phyloP scores from a whole-genome alignment of 1,140 invertebrate genomes.

The Solen grandis region DNA sequence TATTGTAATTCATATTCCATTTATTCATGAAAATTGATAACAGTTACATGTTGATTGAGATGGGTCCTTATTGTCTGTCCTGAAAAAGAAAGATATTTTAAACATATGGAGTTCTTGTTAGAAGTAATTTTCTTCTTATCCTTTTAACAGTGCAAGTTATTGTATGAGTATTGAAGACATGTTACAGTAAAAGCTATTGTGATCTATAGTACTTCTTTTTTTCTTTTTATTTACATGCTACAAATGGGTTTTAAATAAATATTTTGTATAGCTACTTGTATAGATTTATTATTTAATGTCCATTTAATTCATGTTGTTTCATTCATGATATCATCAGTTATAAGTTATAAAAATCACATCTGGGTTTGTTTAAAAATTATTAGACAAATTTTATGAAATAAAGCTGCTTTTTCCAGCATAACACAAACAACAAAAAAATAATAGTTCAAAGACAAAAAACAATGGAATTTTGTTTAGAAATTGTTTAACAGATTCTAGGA shows the following conservation, averaged over 20 bases:
- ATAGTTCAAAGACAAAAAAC: not conserved
- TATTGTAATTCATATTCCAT: not conserved
- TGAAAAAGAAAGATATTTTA: not conserved
- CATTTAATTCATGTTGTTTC: not conserved
- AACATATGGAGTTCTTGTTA: not conserved
- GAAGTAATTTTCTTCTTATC: not conserved
- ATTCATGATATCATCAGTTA: not conserved
- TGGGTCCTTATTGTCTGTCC: not conserved
- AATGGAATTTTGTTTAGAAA: not conserved
- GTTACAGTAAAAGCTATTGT: not conserved
- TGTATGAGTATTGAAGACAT: not conserved
- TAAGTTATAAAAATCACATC: not conserved
- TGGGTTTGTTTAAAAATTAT: not conserved
- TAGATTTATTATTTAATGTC: not conserved
- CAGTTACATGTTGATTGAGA: not conserved
- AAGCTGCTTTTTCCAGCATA: no score
- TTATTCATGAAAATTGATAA: not conserved
- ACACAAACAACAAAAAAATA: no score
- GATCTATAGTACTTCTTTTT: not conserved
- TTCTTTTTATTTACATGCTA: not conserved
- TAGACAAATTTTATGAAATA: not conserved
- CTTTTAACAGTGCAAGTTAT: not conserved
- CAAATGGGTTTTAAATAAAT: not conserved
- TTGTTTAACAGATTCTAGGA: not conserved
- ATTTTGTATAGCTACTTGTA: not conserved